phyloP scores from a whole-genome alignment of 1,140 invertebrate genomes.

The Pseudomyrmex cubaensis region DNA sequence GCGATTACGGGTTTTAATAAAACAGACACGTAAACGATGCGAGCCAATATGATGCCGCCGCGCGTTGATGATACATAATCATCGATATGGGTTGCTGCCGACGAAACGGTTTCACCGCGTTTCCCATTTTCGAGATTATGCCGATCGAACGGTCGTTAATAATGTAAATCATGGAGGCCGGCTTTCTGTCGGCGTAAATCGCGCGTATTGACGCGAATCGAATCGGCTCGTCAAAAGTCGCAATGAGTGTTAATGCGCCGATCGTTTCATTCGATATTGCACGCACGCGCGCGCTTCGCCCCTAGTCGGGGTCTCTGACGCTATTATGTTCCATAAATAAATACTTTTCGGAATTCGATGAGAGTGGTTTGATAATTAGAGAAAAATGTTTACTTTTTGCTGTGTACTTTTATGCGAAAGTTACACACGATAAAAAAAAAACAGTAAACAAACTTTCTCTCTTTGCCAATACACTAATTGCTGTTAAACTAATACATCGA shows the following conservation, averaged over 20 bases:
- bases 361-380: not conserved
- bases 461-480: not conserved
- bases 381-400: not conserved
- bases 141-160: conserved; percentile 17
- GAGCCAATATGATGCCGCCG: conserved; percentile 7
- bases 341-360: too few species aligned
- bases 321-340: too few species aligned
- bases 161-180: conserved; percentile 43
- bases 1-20: conserved; percentile 46
- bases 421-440: not conserved
- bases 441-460: too few species aligned
- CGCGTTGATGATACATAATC: conserved; percentile 19
- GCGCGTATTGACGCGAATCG: conserved; percentile 23
- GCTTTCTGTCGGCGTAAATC: conserved; percentile 40
- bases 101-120: not conserved
- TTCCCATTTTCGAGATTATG: conserved; percentile 45
- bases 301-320: too few species aligned
- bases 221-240: conserved; percentile 38
- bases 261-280: conserved; percentile 12
- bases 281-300: not conserved
- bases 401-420: too few species aligned
- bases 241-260: conserved; percentile 5
- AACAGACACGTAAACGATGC: conserved; percentile 18
- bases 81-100: not conserved
- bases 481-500: not conserved